Base-by-base conservation (phyloP, 1,140 invertebrate genomes). In the Trigoniulus corallinus region DNA sequence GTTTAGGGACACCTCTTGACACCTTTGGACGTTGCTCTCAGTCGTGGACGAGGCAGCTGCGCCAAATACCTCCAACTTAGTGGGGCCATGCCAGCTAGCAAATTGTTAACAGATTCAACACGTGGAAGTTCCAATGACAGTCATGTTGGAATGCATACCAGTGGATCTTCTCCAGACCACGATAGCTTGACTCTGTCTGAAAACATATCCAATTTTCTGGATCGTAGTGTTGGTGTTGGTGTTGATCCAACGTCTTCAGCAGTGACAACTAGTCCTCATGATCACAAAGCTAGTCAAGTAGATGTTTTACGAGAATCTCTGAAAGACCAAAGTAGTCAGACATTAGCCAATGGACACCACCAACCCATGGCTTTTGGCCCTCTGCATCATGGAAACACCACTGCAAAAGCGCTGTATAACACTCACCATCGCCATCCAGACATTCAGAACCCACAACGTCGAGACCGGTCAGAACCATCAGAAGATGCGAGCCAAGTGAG, bases 51-150 rank as follows among this genome's bases (percentile, higher is more conserved):
- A 66, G 74, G 82, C 29, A 83, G 88, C 10, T 87, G 86, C 57
- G 91, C 91, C 27, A 94, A 95, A 66, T 87, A 91, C 66, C 72
- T 96, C 22, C 86, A 91, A 64, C 77, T 89, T 57, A 84, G 92
- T 59, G 89, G 89, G 3, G 91, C 86, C 0, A 69, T 85, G 23
- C 80, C 85, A 1, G 77, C 82, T 4, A 76, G 69, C 47, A 80
- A 84, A 61, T 64, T 88, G 26, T 64, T 65, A 50, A 54, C 69
- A 49, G 57, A 62, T 18, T 50, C 50, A 46, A 53, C 57, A 22
- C 47, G 51, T 22, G 51, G 49, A 42, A 48, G 47, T n/a, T n/a
- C n/a, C n/a, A n/a, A n/a, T 24, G 51, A 51, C 37, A 51, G 37
- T 18, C 12, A 39, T 39, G 37, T 12, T 39, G 18, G 50, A 53